Percentiles rank a stretch among this genome's conserved stretches.
Evolutionary conservation across 1,140 invertebrate genomes (phyloP).

Genomic region (Drosophila bocki): DNA sequence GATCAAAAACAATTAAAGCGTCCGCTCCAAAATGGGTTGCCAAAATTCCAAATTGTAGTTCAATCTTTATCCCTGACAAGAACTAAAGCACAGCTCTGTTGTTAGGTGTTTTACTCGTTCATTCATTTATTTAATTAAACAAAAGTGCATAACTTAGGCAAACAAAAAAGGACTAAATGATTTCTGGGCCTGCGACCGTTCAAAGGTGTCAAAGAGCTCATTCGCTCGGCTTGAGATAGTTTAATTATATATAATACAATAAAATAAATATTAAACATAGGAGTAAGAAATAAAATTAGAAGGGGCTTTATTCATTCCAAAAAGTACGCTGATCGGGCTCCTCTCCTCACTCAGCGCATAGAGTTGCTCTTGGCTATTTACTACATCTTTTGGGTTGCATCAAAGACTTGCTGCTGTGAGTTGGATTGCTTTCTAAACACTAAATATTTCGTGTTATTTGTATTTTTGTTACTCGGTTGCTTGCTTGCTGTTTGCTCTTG

Average conservation of each 20-base stretch:
- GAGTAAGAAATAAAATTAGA: slow-evolving; percentile 71
- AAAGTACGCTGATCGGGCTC: slow-evolving; percentile 44
- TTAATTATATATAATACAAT: slow-evolving; percentile 81
- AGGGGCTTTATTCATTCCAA: slow-evolving; percentile 70
- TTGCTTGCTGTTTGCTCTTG: slow-evolving; percentile 53
- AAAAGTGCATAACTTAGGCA: slow-evolving; percentile 73
- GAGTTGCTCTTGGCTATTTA: slow-evolving; percentile 37
- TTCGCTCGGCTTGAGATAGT: slow-evolving; percentile 61
- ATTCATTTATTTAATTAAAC: slow-evolving; percentile 80
- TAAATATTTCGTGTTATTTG: slow-evolving; percentile 49
- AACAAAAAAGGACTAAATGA: slow-evolving; percentile 64
- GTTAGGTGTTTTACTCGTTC: slow-evolving; percentile 43
- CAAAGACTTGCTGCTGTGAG: slow-evolving; percentile 47
- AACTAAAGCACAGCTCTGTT: slow-evolving; percentile 55
- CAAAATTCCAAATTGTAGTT: slow-evolving; percentile 29
- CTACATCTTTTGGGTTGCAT: slow-evolving; percentile 45
- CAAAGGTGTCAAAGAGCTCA: slow-evolving; percentile 33
- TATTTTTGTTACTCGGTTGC: slow-evolving; percentile 47
- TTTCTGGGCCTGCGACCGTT: slow-evolving; percentile 32
- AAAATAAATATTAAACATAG: slow-evolving; percentile 84
- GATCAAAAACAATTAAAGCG: slow-evolving; percentile 51
- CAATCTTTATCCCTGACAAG: slow-evolving; percentile 57
- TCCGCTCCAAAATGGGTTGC: slow-evolving; percentile 32
- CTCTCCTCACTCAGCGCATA: slow-evolving; percentile 14
- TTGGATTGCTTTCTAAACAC: slow-evolving; percentile 48